A percentile compares a stretch with the other conserved stretches of the same genome.
Conservation (phyloP, 1,140 invertebrate species). For the Lordiphosa collinella region DNA sequence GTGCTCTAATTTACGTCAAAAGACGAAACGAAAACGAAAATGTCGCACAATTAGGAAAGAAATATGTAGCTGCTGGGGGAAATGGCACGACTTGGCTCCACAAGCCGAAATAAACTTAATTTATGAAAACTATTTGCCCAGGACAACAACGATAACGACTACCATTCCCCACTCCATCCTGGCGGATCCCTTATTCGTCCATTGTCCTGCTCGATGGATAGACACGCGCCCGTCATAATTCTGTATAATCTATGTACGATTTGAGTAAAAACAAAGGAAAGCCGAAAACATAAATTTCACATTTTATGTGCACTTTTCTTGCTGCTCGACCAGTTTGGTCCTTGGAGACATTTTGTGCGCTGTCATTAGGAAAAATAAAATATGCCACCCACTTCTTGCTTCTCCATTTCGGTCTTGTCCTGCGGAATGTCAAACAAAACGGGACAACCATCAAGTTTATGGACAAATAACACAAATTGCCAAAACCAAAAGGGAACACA, state of each 20-base stretch:
- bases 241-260: constrained; percentile 78
- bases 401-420: constrained; percentile 53
- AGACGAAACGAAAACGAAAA: constrained; percentile 39
- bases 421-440: constrained; percentile 76
- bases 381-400: constrained; percentile 49
- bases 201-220: constrained; percentile 71
- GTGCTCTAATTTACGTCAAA: constrained; percentile 70
- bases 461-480: constrained; percentile 68
- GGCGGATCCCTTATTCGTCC: constrained; percentile 16
- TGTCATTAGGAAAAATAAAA: constrained; percentile 78
- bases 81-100: constrained; percentile 39
- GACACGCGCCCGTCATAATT: constrained; percentile 77
- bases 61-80: constrained; percentile 51
- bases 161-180: constrained; percentile 14
- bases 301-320: constrained; percentile 71
- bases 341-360: constrained; percentile 68
- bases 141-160: constrained; percentile 48
- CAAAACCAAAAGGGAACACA: constrained; percentile 34
- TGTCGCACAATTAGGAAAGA: constrained; percentile 66
- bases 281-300: constrained; percentile 72
- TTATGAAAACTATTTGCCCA: constrained; percentile 77
- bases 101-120: constrained; percentile 73
- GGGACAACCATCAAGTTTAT: constrained; percentile 72
- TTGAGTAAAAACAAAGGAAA: constrained; percentile 78
- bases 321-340: constrained; percentile 22